Base-by-base conservation (phyloP, 1,140 invertebrate species). In the Chelonus insularis region DNA sequence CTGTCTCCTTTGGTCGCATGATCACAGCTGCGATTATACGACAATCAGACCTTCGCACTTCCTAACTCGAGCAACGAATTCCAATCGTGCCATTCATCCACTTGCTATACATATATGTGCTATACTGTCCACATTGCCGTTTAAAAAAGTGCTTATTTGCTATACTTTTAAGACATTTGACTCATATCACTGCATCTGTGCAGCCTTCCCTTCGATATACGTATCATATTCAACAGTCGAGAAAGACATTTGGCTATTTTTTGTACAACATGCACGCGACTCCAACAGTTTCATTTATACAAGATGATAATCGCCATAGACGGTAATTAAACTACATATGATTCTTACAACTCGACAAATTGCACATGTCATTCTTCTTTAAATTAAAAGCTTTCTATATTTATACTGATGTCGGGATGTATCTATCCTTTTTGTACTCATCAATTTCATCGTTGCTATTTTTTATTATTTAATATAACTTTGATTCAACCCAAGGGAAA, bases 21-120 rank as follows among this genome's bases (percentile, higher is more conserved):
- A 62, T 54, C 41, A 29, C 48, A 51, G 25, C 48, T 29, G 12
- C 12, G 48, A 16, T 51, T 32, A 16, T 51, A 56, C 51, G 41
- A 62, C 52, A 62, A 62, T 62, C 60, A 50, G 41, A 47, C 18
- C 60, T 60, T 62, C 60, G 60, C 60, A 62, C 60, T 62, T 62
- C 60, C 60, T 62, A 62, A 62, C 60, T 62, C 60, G 60, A 48
- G 60, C 52, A 16, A 48, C 52, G 36, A 50, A 62, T 62, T 62
- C 60, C 60, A 60, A 52, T 34, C 23, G 41, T 37, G 54, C 25
- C 57, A 56, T 16, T 43, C 7, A 14, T 43, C 12, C 41, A 16
- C 4, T 16, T 43, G 41, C 37, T 39, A 8, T 16, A 29, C 25
- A 29, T 29, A 29, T 29, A 29, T 29, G 25, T 29, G 25, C 25